A percentile compares a stretch with the other conserved stretches of the same genome.
Evolutionary conservation across 2,888 invertebrate genomes (phyloP).

Genomic region (Limnephilus marmoratus): DNA sequence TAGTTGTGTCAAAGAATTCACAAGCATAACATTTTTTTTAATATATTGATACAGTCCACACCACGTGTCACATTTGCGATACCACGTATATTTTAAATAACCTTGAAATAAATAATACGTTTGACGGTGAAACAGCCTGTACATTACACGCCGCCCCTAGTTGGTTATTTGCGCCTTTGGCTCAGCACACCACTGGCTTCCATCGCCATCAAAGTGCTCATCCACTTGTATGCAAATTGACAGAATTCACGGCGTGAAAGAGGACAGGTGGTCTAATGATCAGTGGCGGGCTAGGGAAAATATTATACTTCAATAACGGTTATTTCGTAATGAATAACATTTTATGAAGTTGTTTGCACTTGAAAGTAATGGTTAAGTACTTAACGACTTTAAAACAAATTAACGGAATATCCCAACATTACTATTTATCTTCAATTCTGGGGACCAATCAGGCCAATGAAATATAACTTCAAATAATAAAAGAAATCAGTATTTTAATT

Average conservation of each 20-base stretch:
- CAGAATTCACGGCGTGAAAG: constrained; percentile 51
- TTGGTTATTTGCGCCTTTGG: neutral
- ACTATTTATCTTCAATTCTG: too few relatives aligned
- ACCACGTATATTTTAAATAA: neutral
- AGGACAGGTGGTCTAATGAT: constrained; percentile 8
- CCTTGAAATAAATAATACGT: neutral
- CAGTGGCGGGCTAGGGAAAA: neutral
- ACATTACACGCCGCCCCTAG: neutral
- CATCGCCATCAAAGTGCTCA: constrained; percentile 58
- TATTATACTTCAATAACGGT: neutral
- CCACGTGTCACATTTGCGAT: too few relatives aligned
- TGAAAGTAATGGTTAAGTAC: too few relatives aligned
- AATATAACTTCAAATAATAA: too few relatives aligned
- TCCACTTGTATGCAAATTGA: constrained; percentile 61
- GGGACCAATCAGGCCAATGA: too few relatives aligned
- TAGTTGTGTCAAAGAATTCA: too few relatives aligned
- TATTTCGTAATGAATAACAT: neutral
- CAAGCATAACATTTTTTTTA: too few relatives aligned
- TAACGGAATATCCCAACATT: too few relatives aligned
- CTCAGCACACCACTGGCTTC: constrained; percentile 17
- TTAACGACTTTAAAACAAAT: too few relatives aligned
- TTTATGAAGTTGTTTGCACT: too few relatives aligned
- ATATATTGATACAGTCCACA: too few relatives aligned
- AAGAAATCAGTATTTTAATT: too few relatives aligned
- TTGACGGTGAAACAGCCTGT: neutral